These are phyloP conservation scores for Uropsilus gracilis DNA, from an alignment of 2,113 vertebrate genomes.

Conservation along the genomic window DNA sequence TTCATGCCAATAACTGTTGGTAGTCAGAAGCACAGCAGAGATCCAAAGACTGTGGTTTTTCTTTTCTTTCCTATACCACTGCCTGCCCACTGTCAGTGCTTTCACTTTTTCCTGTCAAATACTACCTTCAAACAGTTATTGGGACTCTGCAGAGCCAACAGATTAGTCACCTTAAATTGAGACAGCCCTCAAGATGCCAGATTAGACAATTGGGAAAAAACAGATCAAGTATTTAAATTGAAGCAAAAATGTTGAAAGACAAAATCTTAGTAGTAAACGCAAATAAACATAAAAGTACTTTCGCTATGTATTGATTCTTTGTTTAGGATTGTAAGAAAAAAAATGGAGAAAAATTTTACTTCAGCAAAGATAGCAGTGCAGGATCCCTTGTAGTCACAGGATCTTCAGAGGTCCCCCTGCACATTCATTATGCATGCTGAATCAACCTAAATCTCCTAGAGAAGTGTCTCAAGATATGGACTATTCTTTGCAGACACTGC, in stretches of 20 bases:
- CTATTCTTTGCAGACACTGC: neutral
- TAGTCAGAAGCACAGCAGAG: neutral
- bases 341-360: neutral
- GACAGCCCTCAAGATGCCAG: neutral
- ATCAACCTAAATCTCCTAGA: neutral
- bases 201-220: neutral
- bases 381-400: neutral
- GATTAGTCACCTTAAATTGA: no score
- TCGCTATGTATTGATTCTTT: neutral
- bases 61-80: no score
- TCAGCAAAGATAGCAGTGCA: neutral
- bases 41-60: no score
- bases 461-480: neutral
- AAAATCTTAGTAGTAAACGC: neutral
- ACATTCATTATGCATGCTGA: neutral
- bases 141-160: neutral
- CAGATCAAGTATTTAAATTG: neutral
- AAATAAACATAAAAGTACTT: neutral
- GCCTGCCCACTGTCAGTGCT: neutral
- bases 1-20: neutral
- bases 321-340: neutral
- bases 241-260: neutral
- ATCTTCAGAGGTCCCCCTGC: neutral
- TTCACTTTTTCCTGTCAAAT: neutral
- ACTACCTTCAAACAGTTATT: neutral